phyloP scores from a whole-genome alignment of 2,797 vertebrate species.

The Acanthornis magna region DNA sequence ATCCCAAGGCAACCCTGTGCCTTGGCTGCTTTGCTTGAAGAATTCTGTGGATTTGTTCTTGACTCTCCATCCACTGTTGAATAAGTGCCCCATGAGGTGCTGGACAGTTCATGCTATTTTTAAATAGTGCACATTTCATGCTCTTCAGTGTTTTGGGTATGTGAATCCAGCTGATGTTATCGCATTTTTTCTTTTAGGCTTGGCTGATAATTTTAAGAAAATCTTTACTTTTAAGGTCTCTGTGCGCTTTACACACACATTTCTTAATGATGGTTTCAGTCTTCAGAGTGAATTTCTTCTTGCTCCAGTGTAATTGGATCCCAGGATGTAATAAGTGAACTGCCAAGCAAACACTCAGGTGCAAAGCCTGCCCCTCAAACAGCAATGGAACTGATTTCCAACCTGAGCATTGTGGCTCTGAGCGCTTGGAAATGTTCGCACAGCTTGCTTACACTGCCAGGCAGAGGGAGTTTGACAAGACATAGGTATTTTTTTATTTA shows the following conservation, averaged over 20 bases:
- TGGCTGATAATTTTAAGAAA: background rate
- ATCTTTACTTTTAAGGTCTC: background rate
- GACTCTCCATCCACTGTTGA: background rate
- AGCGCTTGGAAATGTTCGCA: background rate
- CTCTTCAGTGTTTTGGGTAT: background rate
- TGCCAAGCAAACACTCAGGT: background rate
- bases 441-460: background rate
- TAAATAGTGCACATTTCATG: background rate
- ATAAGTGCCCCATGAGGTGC: background rate
- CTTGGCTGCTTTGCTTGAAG: background rate
- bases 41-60: background rate
- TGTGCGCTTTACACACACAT: accelerated
- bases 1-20: background rate
- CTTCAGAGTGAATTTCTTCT: background rate
- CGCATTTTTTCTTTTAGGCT: background rate
- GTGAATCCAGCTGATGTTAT: background rate
- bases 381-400: background rate
- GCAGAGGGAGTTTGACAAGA: background rate
- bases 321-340: background rate
- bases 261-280: background rate
- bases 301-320: no score
- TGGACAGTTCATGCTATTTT: background rate
- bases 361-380: background rate
- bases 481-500: accelerated
- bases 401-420: accelerated